phyloP scores from a whole-genome alignment of 1,140 invertebrate species.

The Solenopsis invicta region DNA sequence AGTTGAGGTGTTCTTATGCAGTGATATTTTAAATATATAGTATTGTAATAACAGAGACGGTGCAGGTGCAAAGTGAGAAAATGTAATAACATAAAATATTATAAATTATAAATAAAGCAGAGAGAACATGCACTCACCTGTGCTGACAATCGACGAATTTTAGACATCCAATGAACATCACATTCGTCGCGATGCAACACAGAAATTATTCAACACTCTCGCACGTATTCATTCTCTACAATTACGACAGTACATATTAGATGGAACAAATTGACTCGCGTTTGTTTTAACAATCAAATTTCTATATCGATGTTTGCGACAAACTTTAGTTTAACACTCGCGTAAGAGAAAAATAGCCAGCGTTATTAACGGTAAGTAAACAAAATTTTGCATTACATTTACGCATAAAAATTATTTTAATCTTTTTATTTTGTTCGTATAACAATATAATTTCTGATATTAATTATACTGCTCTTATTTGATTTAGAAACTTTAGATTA shows the following conservation, averaged over 20 bases:
- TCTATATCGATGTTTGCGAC: not conserved
- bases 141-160: constrained; percentile 16
- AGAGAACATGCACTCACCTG: constrained; percentile 39
- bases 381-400: not conserved
- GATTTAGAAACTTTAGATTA: not conserved
- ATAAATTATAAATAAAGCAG: not conserved
- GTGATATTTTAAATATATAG: not conserved
- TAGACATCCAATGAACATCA: constrained; percentile 14
- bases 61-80: not conserved
- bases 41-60: not conserved
- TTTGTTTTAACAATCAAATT: constrained; percentile 27
- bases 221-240: not conserved
- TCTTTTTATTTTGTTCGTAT: not conserved
- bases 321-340: not conserved
- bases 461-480: not conserved
- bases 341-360: not conserved
- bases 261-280: not conserved
- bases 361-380: not conserved
- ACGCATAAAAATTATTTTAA: not conserved
- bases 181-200: constrained; percentile 33
- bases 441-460: not conserved
- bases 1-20: not conserved
- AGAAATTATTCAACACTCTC: constrained; percentile 28
- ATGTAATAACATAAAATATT: not conserved
- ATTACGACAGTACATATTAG: not conserved